Evolutionary conservation across 2,888 invertebrate genomes (phyloP), one percentile per base, ranked within the genome.

Genomic region (Lissocephala sabroskyi): DNA sequence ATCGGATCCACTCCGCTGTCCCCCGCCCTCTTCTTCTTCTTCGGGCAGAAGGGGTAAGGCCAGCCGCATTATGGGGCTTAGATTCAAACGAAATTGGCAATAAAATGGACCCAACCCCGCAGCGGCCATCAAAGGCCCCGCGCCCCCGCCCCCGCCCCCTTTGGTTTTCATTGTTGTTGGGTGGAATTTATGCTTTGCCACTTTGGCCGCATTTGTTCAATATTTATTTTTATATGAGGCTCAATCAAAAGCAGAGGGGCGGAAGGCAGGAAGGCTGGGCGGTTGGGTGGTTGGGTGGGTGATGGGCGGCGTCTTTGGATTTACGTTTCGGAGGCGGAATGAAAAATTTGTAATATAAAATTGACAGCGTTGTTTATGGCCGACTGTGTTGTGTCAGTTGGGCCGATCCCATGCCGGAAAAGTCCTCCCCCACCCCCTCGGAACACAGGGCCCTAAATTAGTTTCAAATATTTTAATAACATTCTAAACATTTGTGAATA

Each of bases 401-500:
- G 7, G 13, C 5, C 4, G 44, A 62, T 56, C 48, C 56, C 52
- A 59, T 60, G 60, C 68, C 23, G 4, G 7, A 35, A 16, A 35
- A 33, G 7, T 14, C 17, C 7, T 23, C 3, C 3, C 4, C 23
- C 23, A 3, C 23, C 3, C 23, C 23, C 23, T 23, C 23, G 7
- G 7, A 23, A 35, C 5, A 35, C 13, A 44, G 59, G 61, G 52
- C 55, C 59, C 48, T 51, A 64, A 79, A 79, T 76, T 65, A 66
- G 64, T 76, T 67, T 64, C 55, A 71, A 79, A 68, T 71, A 79
- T 79, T 79, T 80, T 77, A 79, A 79, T 80, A 77, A 75, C 79
- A 80, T 70, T 64, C 67, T 79, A 79, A 80, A 79, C 78, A 80
- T 79, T 79, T 76, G 67, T 74, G 73, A 78, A 76, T 57, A 70